These are phyloP conservation scores for Eilema griseolum DNA, from an alignment of 2,888 invertebrate species.

Conservation along the genomic window DNA sequence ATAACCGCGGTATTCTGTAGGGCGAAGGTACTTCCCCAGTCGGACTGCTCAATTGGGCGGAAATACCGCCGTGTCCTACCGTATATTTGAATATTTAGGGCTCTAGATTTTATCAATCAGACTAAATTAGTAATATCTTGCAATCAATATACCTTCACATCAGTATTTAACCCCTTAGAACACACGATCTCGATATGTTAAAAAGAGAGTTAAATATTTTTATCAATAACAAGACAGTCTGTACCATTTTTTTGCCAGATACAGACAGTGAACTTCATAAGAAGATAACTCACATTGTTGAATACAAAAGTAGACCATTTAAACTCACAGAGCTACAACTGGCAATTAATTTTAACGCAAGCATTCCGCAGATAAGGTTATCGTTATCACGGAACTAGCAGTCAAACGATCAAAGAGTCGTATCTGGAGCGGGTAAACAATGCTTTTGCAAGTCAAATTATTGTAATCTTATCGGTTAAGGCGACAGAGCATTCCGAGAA, in stretches of 20 bases:
- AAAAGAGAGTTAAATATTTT: not conserved
- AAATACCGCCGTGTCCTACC: too few relatives aligned
- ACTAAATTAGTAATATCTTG: too few relatives aligned
- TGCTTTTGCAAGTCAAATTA: constrained; percentile 27
- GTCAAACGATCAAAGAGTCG: constrained; percentile 42
- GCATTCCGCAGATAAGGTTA: constrained; percentile 27
- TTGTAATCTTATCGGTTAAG: constrained; percentile 42
- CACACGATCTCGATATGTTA: too few relatives aligned
- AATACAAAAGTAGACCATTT: not conserved
- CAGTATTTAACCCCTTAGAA: too few relatives aligned
- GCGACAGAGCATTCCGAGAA: constrained; percentile 9
- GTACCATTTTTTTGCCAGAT: too few relatives aligned
- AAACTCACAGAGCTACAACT: not conserved
- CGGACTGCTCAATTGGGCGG: too few relatives aligned
- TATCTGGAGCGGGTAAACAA: constrained; percentile 40
- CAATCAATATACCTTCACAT: too few relatives aligned
- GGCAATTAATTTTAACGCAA: not conserved
- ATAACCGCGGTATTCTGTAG: too few relatives aligned
- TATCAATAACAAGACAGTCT: not conserved
- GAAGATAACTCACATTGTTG: not conserved
- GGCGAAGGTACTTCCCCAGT: too few relatives aligned
- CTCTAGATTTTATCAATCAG: too few relatives aligned
- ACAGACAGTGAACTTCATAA: not conserved
- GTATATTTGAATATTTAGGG: too few relatives aligned
- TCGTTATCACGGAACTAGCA: constrained; percentile 26